phyloP scores from a whole-genome alignment of 2,797 vertebrate genomes.

The Pantherophis alleghaniensis region DNA sequence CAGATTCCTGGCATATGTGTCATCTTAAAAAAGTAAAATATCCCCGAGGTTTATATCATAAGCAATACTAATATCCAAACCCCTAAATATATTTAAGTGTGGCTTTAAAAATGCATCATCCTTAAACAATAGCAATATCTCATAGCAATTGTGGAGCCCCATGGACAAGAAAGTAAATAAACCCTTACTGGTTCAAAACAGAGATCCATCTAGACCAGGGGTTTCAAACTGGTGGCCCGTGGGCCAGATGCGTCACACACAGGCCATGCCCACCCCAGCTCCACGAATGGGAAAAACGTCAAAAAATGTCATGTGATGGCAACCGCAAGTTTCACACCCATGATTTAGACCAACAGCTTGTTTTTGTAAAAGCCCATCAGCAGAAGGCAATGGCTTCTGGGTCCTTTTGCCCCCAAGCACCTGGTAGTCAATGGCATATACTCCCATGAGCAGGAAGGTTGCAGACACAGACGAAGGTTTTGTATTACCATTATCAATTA shows the following conservation, averaged over 20 bases:
- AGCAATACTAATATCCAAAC: conserved; percentile 35
- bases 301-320: too few relatives aligned
- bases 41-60: conserved; percentile 47
- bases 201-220: neutral
- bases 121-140: neutral
- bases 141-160: neutral
- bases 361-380: neutral
- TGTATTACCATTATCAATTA: neutral
- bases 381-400: neutral
- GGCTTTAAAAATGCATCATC: conserved; percentile 9
- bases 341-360: neutral
- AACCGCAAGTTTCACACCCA: too few relatives aligned
- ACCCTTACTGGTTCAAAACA: neutral
- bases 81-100: conserved; percentile 52
- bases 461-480: neutral
- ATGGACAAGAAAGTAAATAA: neutral
- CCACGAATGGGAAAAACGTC: too few relatives aligned
- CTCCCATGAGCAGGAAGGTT: neutral
- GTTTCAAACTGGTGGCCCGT: too few relatives aligned
- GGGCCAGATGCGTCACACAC: too few relatives aligned
- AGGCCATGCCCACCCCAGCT: too few relatives aligned
- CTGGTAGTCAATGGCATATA: neutral
- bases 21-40: neutral
- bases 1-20: conserved; percentile 50
- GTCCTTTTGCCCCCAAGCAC: neutral